Evolutionary conservation across 2,797 vertebrate species (phyloP), one percentile per base, ranked within the genome.

Genomic region (Coregonus suidteri): DNA sequence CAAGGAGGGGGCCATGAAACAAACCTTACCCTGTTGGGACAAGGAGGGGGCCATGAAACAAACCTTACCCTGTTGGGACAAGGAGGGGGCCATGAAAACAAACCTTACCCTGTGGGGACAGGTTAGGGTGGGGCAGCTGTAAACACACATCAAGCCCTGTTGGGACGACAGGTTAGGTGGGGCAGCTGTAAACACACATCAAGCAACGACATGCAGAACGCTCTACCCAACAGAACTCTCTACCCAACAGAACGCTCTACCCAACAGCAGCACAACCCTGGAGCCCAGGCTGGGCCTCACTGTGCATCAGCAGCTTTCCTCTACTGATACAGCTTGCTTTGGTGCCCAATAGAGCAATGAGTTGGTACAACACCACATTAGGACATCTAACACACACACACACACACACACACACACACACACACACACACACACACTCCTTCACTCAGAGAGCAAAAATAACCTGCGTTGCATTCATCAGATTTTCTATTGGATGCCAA

Each of bases 401-500:
- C 67, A 41, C 47, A 54, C 75, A 56, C 65, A 69, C 51, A 68
- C 47, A 35, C 64, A 76, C 68, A 59, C 37, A 71, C 53, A 59
- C 31, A 53, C 72, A 73, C 6, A 56, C 72, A 72, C 81, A 35
- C 76, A 20, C 77, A 34, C 71, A 30, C 81, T 54, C 84, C 79
- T 77, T 83, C n/a, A 56, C 80, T 87, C 89, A 88, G 81, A 79
- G 82, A 86, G 82, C 76, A 85, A 87, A 88, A 81, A 88, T 75
- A 77, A 88, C 90, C 90, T 86, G 88, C 82, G 81, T 85, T 88
- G 87, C 86, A 87, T 89, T 91, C 75, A 86, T 90, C 90, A 87
- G 88, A 67, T 83, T 64, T 86, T 81, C 89, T 90, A 88, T 87
- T 83, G 86, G 78, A 87, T 86, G 89, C 88, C 91, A 90, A 86